These are phyloP conservation scores for Dendroctonus valens DNA, from an alignment of 1,140 invertebrate species.

Conservation along the genomic window DNA sequence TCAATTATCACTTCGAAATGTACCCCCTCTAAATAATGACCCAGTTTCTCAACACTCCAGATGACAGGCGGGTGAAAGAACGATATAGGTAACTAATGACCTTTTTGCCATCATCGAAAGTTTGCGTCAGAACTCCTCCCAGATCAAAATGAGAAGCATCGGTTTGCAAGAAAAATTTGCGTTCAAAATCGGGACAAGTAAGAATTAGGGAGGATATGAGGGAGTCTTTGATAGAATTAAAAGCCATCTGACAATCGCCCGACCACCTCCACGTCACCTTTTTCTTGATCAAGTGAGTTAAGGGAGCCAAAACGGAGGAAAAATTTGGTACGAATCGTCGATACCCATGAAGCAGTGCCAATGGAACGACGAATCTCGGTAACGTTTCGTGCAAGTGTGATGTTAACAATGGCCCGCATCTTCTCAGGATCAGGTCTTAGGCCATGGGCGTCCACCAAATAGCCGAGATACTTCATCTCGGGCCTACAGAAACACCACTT, in stretches of 20 bases:
- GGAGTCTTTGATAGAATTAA: constrained; percentile 24
- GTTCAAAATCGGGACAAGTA: constrained; percentile 36
- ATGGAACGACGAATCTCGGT: constrained; percentile 46
- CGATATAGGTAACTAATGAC: constrained; percentile 27
- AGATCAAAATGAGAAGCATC: constrained; percentile 37
- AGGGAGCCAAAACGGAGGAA: constrained; percentile 44
- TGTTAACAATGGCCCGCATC: constrained; percentile 40
- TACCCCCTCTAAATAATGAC: constrained; percentile 49
- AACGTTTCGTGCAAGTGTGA: constrained; percentile 35
- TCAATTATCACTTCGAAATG: constrained; percentile 54
- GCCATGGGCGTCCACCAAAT: constrained; percentile 27
- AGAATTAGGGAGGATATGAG: constrained; percentile 25
- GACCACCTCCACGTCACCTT: not conserved
- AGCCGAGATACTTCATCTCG: constrained; percentile 45
- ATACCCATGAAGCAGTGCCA: constrained; percentile 51
- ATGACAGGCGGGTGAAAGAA: constrained; percentile 43
- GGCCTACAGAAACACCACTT: constrained; percentile 35
- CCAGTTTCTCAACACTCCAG: constrained; percentile 50
- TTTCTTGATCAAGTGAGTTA: constrained; percentile 33
- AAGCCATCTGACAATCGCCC: constrained; percentile 18
- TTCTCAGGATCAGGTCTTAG: constrained; percentile 37
- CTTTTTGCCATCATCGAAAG: constrained; percentile 24
- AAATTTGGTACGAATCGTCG: constrained; percentile 52
- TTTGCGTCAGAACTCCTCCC: constrained; percentile 37
- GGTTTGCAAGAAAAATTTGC: constrained; percentile 40